Evolutionary conservation across 2,113 vertebrate genomes (phyloP).

Genomic region (Scomber colias): DNA sequence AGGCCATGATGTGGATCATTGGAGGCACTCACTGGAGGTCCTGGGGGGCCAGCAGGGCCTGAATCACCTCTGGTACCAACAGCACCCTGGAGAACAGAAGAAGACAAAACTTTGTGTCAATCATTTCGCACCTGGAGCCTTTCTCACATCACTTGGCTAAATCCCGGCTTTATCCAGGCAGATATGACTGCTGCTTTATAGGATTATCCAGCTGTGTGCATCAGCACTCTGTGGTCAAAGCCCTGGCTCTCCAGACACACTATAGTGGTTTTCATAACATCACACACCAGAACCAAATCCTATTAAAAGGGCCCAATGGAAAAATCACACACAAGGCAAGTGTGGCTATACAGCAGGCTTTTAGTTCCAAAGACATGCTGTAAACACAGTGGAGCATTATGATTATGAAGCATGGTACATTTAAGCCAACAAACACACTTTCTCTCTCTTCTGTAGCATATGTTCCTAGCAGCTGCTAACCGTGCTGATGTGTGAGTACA

Average conservation of each 20-base stretch:
- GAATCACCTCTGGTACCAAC: constrained; percentile 86
- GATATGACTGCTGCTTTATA: constrained; percentile 66
- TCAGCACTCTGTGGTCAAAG: constrained; percentile 71
- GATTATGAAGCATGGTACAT: constrained; percentile 60
- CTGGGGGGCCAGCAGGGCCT: constrained; percentile 85
- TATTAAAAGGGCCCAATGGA: constrained; percentile 67
- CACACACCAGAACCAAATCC: constrained; percentile 71
- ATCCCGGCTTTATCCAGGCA: constrained; percentile 54
- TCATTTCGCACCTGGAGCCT: constrained; percentile 56
- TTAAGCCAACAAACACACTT: constrained; percentile 54
- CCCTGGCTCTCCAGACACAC: constrained; percentile 65
- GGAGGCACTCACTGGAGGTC: constrained; percentile 85
- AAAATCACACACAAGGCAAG: constrained; percentile 63
- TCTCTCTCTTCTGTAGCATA: constrained; percentile 50
- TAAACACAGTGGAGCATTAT: constrained; percentile 59
- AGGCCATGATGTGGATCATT: constrained; percentile 15
- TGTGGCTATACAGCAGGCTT: constrained; percentile 44
- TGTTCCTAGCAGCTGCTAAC: constrained; percentile 63
- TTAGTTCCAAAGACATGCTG: constrained; percentile 60
- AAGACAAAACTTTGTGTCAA: constrained; percentile 57
- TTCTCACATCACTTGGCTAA: constrained; percentile 49
- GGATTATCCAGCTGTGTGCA: constrained; percentile 79
- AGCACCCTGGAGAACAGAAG: constrained; percentile 79
- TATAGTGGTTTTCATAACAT: constrained; percentile 69
- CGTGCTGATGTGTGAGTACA: constrained; percentile 32